These are phyloP conservation scores for Melozone crissalis DNA, from an alignment of 2,113 vertebrate genomes.

Conservation along the genomic window DNA sequence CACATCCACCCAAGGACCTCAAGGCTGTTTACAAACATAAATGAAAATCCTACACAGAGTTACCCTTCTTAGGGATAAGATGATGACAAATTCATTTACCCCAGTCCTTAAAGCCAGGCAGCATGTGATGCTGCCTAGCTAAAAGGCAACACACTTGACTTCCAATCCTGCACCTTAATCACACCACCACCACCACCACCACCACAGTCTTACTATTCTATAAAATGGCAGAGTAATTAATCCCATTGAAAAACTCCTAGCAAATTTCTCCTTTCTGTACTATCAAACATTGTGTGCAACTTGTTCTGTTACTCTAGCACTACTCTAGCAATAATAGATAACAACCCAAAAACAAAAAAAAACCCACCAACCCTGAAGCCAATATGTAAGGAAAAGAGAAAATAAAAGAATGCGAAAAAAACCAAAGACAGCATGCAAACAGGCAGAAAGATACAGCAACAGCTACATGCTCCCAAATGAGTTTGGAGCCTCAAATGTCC, in stretches of 20 bases:
- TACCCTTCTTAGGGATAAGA: background rate
- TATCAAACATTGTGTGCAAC: background rate
- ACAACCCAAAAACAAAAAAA: background rate
- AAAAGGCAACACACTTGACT: background rate
- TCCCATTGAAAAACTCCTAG: background rate
- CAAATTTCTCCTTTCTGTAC: background rate
- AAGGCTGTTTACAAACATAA: background rate
- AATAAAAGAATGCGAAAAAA: background rate
- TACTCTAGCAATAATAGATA: background rate
- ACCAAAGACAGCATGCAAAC: background rate
- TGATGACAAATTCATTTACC: background rate
- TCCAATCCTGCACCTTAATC: background rate
- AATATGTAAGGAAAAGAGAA: background rate
- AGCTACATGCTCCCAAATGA: background rate
- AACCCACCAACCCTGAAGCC: background rate
- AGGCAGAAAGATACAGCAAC: background rate
- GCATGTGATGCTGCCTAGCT: background rate
- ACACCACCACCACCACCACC: background rate
- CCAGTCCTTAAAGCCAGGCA: background rate
- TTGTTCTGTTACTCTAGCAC: background rate
- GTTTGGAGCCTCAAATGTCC: constrained; percentile 20
- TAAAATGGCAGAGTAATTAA: background rate
- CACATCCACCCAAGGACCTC: background rate
- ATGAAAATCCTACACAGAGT: background rate
- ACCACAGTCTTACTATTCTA: background rate